phyloP scores from a whole-genome alignment of 1,140 invertebrate genomes.

The Drosophila setifemur region DNA sequence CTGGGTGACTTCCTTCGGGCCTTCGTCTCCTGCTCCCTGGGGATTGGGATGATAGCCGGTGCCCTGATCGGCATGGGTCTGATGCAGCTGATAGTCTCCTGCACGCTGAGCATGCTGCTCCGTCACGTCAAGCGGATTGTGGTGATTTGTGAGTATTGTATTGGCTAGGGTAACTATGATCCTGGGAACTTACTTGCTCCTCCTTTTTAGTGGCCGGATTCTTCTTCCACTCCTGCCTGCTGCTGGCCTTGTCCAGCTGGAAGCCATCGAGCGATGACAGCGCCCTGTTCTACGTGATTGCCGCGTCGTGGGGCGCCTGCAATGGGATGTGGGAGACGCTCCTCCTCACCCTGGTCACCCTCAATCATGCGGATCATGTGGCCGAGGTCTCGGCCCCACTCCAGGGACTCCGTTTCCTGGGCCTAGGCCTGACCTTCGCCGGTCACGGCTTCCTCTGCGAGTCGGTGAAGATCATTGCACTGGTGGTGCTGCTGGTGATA shows the following conservation, averaged over 20 bases:
- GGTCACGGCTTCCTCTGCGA: slow-evolving; percentile 80
- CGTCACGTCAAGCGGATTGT: slow-evolving; percentile 86
- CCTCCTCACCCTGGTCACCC: slow-evolving; percentile 80
- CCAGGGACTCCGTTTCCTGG: slow-evolving; percentile 71
- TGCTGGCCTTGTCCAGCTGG: slow-evolving; percentile 86
- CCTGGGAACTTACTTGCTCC: neutral
- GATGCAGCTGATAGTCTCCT: slow-evolving; percentile 86
- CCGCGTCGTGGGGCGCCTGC: slow-evolving; percentile 88
- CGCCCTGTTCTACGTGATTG: slow-evolving; percentile 87
- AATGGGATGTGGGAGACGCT: slow-evolving; percentile 89
- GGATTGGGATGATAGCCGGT: slow-evolving; percentile 85
- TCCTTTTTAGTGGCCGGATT: slow-evolving; percentile 85
- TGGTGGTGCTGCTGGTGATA: slow-evolving; percentile 82
- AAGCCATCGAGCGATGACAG: slow-evolving; percentile 87
- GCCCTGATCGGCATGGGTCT: slow-evolving; percentile 86
- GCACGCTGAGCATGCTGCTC: slow-evolving; percentile 86
- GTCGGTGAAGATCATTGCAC: slow-evolving; percentile 73
- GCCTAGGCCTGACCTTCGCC: slow-evolving; percentile 75
- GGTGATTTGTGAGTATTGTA: slow-evolving; percentile 84
- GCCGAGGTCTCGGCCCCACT: slow-evolving; percentile 65
- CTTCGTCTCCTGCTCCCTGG: slow-evolving; percentile 84
- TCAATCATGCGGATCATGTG: slow-evolving; percentile 71
- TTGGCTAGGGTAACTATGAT: too few species aligned
- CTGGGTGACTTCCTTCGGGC: slow-evolving; percentile 86
- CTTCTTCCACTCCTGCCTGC: slow-evolving; percentile 86